Percentiles rank a stretch among this genome's conserved stretches.
phyloP scores from a whole-genome alignment of 2,797 vertebrate genomes.

The Lacerta agilis region DNA sequence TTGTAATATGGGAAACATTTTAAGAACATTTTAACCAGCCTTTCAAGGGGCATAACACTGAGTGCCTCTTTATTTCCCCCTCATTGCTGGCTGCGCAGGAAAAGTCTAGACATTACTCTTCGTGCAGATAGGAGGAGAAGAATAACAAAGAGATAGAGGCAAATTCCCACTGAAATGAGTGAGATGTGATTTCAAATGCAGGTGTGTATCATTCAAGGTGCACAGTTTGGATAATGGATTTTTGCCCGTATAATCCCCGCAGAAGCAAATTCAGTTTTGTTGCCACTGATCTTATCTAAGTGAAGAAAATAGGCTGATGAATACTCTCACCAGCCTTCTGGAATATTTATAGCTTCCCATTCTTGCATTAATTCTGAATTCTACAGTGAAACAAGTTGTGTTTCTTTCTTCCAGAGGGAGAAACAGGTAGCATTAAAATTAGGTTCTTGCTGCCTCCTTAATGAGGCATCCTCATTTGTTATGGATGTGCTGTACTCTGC shows the following conservation, averaged over 20 bases:
- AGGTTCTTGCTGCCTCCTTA: background rate
- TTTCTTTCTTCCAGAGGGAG: background rate
- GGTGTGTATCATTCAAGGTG: background rate
- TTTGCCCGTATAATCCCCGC: background rate
- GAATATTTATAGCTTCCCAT: background rate
- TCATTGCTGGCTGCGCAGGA: background rate
- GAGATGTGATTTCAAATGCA: background rate
- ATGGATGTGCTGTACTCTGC: background rate
- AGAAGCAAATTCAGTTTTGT: background rate
- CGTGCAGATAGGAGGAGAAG: background rate
- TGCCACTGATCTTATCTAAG: background rate
- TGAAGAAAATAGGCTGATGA: background rate
- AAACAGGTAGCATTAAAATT: background rate
- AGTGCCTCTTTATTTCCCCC: background rate
- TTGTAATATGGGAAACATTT: background rate
- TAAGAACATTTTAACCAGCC: background rate
- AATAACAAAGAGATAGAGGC: background rate
- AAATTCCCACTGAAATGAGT: background rate
- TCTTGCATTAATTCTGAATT: conserved; percentile 11
- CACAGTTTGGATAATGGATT: background rate
- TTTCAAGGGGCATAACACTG: background rate
- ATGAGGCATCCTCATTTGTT: conserved; percentile 9
- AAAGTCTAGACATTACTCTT: background rate
- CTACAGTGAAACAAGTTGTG: background rate
- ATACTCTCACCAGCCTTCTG: background rate